phyloP scores from a whole-genome alignment of 1,140 invertebrate species.

The Cotesia typhae region DNA sequence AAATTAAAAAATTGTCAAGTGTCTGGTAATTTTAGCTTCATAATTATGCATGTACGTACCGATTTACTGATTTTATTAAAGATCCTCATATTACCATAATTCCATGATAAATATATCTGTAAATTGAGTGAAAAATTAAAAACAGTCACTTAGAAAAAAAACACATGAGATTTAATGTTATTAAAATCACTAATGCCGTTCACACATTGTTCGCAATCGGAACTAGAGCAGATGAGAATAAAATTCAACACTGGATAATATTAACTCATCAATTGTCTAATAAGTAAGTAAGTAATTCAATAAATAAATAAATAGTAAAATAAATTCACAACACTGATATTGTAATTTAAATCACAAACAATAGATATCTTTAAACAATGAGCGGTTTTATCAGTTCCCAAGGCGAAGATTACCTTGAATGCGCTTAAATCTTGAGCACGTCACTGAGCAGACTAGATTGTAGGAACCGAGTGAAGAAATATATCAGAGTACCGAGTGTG shows the following conservation, averaged over 20 bases:
- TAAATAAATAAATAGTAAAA: neutral
- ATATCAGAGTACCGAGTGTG: neutral
- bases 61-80: neutral
- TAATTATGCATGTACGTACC: neutral
- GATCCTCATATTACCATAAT: no score
- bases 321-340: neutral
- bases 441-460: conserved; percentile 32
- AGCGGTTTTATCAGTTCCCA: neutral
- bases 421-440: conserved; percentile 31
- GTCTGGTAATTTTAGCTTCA: neutral
- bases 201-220: conserved; percentile 23
- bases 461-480: neutral
- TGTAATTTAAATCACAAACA: no score
- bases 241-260: neutral
- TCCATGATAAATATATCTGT: no score
- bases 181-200: conserved; percentile 20
- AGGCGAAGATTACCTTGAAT: conserved; percentile 5
- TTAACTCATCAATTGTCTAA: neutral
- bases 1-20: no score
- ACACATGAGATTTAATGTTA: conserved; percentile 11
- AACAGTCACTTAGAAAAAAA: neutral
- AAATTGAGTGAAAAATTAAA: neutral
- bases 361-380: neutral
- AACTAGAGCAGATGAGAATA: conserved; percentile 33
- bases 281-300: neutral